A percentile compares a stretch with the other conserved stretches of the same genome.
These are phyloP conservation scores for Philypnodon macrostomus DNA, from an alignment of 2,797 vertebrate genomes.

Conservation along the genomic window DNA sequence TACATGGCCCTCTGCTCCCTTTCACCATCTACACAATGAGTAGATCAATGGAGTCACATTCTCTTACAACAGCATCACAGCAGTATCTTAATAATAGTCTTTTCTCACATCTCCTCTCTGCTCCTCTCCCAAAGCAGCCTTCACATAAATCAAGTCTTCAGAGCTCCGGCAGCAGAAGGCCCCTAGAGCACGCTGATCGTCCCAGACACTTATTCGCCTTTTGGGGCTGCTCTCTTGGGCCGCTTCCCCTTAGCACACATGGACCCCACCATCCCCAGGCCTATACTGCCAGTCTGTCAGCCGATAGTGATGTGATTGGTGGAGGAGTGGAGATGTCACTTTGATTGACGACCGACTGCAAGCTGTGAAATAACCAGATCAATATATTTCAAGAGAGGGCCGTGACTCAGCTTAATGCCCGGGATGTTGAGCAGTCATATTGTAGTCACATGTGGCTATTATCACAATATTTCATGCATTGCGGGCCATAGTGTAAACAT, in stretches of 20 bases:
- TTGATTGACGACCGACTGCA: no score
- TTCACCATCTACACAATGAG: constrained; percentile 37
- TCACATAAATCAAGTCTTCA: constrained; percentile 64
- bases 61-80: constrained; percentile 48
- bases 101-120: constrained; percentile 22
- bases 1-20: constrained; percentile 5
- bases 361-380: constrained; percentile 59
- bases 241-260: constrained; percentile 22
- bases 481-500: no score
- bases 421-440: constrained; percentile 10
- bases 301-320: constrained; percentile 26
- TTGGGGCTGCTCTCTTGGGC: constrained; percentile 34
- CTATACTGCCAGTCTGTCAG: constrained; percentile 33
- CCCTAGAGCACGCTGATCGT: constrained; percentile 60
- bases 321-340: constrained; percentile 26
- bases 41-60: constrained; percentile 50
- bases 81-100: constrained; percentile 39
- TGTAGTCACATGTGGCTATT: no score
- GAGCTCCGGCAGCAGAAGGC: constrained; percentile 31
- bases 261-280: constrained; percentile 34
- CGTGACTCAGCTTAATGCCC: constrained; percentile 11
- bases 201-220: constrained; percentile 28
- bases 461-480: no score
- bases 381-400: constrained; percentile 35
- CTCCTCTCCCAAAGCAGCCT: constrained; percentile 40